Percentiles rank a stretch among this genome's conserved stretches.
These are phyloP conservation scores for Drosophila infuscata DNA, from an alignment of 2,888 invertebrate genomes.

Conservation along the genomic window DNA sequence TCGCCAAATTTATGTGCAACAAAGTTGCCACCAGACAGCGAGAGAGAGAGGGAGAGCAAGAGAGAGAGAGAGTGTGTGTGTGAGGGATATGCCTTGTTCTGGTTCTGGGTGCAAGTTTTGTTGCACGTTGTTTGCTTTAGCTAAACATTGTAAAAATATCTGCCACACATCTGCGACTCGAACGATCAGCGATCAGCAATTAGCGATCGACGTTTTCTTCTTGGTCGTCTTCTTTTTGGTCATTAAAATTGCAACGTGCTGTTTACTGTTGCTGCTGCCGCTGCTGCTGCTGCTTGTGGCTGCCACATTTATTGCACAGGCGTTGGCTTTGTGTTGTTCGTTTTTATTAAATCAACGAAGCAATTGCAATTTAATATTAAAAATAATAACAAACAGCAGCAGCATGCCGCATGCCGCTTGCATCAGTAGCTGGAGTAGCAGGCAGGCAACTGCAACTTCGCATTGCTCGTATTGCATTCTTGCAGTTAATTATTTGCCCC, in stretches of 20 bases:
- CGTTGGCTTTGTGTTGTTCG: constrained; percentile 70
- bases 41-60: not conserved
- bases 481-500: constrained; percentile 77
- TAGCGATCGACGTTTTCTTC: constrained; percentile 51
- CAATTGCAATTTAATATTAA: constrained; percentile 82
- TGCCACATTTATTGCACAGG: constrained; percentile 70
- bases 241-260: constrained; percentile 80
- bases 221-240: constrained; percentile 62
- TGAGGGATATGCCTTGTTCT: constrained; percentile 49
- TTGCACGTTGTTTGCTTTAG: constrained; percentile 68
- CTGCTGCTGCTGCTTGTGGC: constrained; percentile 38
- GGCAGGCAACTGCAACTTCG: constrained; percentile 33
- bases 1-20: constrained; percentile 68
- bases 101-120: constrained; percentile 22
- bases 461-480: constrained; percentile 79
- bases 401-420: constrained; percentile 23
- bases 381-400: constrained; percentile 81
- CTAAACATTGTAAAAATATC: constrained; percentile 78
- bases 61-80: not conserved
- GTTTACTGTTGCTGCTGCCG: constrained; percentile 70
- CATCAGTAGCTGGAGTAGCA: constrained; percentile 20
- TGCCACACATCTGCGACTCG: constrained; percentile 67
- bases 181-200: constrained; percentile 72
- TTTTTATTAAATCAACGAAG: constrained; percentile 80
- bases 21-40: constrained; percentile 37